phyloP scores from a whole-genome alignment of 2,888 invertebrate genomes.

The Sphaeridia pumilis region DNA sequence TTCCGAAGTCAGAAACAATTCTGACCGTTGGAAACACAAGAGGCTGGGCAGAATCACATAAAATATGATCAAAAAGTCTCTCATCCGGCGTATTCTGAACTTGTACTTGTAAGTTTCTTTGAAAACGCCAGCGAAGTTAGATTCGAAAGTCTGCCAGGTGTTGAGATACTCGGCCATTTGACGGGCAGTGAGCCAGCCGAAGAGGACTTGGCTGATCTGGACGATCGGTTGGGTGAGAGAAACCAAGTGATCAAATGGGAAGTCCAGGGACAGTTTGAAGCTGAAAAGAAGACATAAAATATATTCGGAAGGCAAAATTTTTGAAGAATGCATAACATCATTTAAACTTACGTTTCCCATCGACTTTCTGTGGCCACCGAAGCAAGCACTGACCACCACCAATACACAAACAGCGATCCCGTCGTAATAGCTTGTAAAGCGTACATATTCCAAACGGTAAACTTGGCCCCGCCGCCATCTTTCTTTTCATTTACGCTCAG shows the following conservation, averaged over 20 bases:
- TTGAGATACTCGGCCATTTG: constrained; percentile 9
- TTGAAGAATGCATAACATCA: too few species aligned
- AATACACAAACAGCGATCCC: constrained; percentile 7
- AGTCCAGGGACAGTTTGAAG: constrained; percentile 5
- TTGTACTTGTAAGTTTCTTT: constrained; percentile 19
- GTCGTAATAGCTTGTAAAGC: constrained; percentile 3
- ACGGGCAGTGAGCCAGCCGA: constrained; percentile 9
- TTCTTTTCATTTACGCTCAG: constrained; percentile 6
- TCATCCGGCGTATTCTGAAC: constrained; percentile 8
- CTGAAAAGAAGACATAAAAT: too few species aligned
- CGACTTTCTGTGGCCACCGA: background rate
- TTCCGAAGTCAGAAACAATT: constrained; percentile 6
- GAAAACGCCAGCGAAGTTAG: constrained; percentile 8
- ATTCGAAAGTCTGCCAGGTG: constrained; percentile 13
- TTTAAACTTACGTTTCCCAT: background rate
- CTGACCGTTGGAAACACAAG: constrained; percentile 11
- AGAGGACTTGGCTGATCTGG: constrained; percentile 9
- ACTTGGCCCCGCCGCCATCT: background rate
- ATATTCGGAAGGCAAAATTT: too few species aligned
- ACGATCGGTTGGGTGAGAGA: constrained; percentile 8
- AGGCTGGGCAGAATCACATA: constrained; percentile 11
- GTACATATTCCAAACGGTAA: background rate
- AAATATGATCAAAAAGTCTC: constrained; percentile 12
- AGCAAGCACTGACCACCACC: constrained; percentile 10
- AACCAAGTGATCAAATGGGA: background rate